Evolutionary conservation across 1,140 invertebrate genomes (phyloP), one percentile per base, ranked within the genome.

Genomic region (Aphelenchoides besseyi): DNA sequence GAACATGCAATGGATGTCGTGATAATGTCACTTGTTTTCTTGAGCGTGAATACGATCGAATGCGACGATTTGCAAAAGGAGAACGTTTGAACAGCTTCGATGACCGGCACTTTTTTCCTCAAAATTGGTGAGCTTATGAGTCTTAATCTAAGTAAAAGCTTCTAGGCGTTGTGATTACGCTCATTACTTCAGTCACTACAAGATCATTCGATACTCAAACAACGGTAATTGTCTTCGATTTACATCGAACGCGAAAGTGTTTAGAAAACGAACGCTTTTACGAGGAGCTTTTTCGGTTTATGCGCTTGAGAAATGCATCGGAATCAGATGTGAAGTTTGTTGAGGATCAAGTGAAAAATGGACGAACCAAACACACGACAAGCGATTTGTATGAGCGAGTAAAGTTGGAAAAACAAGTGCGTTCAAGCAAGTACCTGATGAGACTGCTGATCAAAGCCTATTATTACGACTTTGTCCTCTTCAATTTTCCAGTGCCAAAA

Each of bases 381-480:
- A 26, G 16, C 3, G 63, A 29, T 1, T 28, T 8, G 33, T 37
- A 54, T 9, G 63, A 74, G 36, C 53, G 57, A 28, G 36, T 33
- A 33, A 67, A 48, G 26, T 48, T 54, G 3, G 72, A 74, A 48
- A 23, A 5, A 5, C 8, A 67, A 54, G 28, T 74, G n/a, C 54
- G 72, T 2, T 55, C 36, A 28, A 54, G 52, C 41, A 5, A 35
- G 16, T 32, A 70, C 16, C 18, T 74, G 18, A 53, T 74, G 72
- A 28, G 55, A 32, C 18, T 9, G 16, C n/a, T 74, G 0, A 52
- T 76, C 3, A 41, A 54, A 30, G 69, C 69, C 61, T 74, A 74
- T 35, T 74, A 74, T 41, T 74, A 75, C 28, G 72, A 74, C 35
- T 74, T 74, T 48, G 16, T 74, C 12, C 29, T 74, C 1, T 74